Evolutionary conservation across 2,888 invertebrate species (phyloP).

Genomic region (Drosophila flavopinicola): DNA sequence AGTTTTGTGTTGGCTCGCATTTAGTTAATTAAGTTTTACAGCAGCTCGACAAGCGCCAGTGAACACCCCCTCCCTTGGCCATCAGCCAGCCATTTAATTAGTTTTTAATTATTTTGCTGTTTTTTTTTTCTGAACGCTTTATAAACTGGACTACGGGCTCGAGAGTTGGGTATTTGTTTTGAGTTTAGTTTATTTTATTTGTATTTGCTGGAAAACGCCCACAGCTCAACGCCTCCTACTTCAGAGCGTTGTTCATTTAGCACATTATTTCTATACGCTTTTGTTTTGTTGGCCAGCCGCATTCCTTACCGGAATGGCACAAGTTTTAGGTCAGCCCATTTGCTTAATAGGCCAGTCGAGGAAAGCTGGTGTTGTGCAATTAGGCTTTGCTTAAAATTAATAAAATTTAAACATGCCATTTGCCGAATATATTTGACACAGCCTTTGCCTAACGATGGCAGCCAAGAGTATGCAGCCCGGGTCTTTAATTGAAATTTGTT

Average conservation of each 20-base stretch:
- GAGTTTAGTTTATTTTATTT: conserved; percentile 74
- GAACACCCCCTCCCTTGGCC: background rate
- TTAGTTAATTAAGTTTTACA: conserved; percentile 77
- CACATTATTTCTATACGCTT: conserved; percentile 70
- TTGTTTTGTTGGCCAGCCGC: conserved; percentile 42
- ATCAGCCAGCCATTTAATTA: conserved; percentile 58
- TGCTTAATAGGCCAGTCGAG: conserved; percentile 57
- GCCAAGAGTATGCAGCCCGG: conserved; percentile 7
- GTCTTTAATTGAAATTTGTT: conserved; percentile 34
- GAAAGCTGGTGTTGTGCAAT: conserved; percentile 53
- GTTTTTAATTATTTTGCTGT: conserved; percentile 71
- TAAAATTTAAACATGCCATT: conserved; percentile 38
- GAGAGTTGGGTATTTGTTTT: conserved; percentile 51
- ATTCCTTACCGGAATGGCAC: conserved; percentile 14
- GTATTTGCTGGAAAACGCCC: conserved; percentile 58
- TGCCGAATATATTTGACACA: conserved; percentile 8
- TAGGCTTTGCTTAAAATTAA: conserved; percentile 49
- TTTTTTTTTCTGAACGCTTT: conserved; percentile 35
- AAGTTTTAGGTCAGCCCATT: conserved; percentile 64
- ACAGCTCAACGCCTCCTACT: conserved; percentile 32
- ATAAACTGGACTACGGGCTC: conserved; percentile 22
- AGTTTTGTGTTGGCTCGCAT: conserved; percentile 48
- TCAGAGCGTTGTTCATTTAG: conserved; percentile 54
- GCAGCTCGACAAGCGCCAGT: conserved; percentile 48
- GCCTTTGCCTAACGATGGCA: conserved; percentile 14